Base-by-base conservation (phyloP, 2,113 vertebrate species). In the Solenodon paradoxus region DNA sequence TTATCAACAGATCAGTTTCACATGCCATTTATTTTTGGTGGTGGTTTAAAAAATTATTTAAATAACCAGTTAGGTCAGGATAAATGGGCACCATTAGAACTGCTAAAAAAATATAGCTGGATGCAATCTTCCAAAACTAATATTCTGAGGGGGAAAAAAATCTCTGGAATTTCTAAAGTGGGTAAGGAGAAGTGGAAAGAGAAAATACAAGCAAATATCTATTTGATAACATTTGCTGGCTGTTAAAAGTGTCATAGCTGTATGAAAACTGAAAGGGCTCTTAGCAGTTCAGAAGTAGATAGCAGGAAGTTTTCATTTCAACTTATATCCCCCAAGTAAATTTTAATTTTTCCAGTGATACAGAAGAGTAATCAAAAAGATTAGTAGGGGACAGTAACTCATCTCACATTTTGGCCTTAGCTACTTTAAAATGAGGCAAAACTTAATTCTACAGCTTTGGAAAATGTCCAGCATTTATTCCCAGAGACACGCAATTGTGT, bases 81-180 rank as follows among this genome's bases (percentile, higher is more conserved):
- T 94, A 98, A 98, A 97, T 96, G 97, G 97, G 96, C 26, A 97
- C 93, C 91, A 94, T 97, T 96, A 97, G 95, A 95, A 96, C 92
- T 64, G 95, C 93, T 98, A 98, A 96, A 98, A 96, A 98, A 98
- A 98, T 97, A 98, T 12, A 98, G 84, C 89, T 96, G 97, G 90
- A 96, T 95, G 89, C 17, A 90, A 96, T 96, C 97, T 97, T 98
- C 97, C 97, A 98, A 98, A 97, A 98, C 92, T 97, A 98, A 98
- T 98, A 98, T 78, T 96, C 97, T 96, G 95, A 93, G 95, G 71
- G 13, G 49, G 11, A 92, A 93, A 93, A 95, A 93, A 92, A 96
- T 89, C 87, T 97, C 61, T 92, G 97, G 95, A 97, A 98, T 97
- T 98, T 96, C 86, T 97, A 78, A 92, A 49, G 88, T 96, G 86